These are phyloP conservation scores for Amblyraja radiata DNA, from an alignment of 2,797 vertebrate genomes.

Conservation along the genomic window DNA sequence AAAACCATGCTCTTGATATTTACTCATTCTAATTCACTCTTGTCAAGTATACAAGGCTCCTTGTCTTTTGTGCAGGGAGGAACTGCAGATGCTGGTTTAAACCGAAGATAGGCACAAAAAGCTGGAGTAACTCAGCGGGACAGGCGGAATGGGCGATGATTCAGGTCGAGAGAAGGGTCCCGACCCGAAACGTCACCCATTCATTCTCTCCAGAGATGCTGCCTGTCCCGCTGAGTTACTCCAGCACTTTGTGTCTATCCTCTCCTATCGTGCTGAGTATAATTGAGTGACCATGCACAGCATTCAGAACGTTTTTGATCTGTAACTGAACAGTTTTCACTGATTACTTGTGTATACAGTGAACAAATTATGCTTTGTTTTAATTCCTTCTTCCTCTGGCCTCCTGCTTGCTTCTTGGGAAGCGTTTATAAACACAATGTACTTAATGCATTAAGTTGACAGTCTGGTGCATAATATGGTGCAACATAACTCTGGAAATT, in stretches of 20 bases:
- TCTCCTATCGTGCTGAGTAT: neutral
- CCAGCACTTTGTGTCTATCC: neutral
- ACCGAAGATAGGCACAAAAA: no score
- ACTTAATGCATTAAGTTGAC: conserved; percentile 45
- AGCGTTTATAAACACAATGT: conserved; percentile 46
- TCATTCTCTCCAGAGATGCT: no score
- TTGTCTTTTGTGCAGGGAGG: no score
- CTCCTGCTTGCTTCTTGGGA: conserved; percentile 34
- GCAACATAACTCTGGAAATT: no score
- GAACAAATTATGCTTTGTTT: neutral
- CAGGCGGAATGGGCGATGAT: no score
- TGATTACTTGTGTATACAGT: neutral
- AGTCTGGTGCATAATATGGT: conserved; percentile 12
- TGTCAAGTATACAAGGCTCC: neutral
- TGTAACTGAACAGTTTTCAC: neutral
- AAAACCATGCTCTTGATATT: neutral
- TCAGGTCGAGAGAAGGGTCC: no score
- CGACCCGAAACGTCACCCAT: no score
- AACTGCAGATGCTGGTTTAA: no score
- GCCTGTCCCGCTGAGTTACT: no score
- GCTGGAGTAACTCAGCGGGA: no score
- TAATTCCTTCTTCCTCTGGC: neutral
- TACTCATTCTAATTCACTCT: neutral
- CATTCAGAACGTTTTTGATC: neutral
- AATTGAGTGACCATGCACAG: neutral